A percentile compares a stretch with the other conserved stretches of the same genome.
These are phyloP conservation scores for Candidula unifasciata DNA, from an alignment of 2,888 invertebrate species.

Conservation along the genomic window DNA sequence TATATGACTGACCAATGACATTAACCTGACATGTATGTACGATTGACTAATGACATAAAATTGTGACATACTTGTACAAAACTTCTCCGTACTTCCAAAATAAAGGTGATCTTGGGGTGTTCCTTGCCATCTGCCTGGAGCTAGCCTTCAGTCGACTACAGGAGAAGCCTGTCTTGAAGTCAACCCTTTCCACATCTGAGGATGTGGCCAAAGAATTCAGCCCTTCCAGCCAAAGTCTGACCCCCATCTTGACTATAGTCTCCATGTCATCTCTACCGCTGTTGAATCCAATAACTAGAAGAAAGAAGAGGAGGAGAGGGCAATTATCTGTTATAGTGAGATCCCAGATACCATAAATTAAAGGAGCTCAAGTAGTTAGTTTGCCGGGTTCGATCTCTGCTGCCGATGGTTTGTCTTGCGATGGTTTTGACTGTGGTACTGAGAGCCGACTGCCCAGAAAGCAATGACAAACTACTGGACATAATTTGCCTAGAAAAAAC, in stretches of 20 bases:
- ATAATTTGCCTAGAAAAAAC: too few relatives aligned
- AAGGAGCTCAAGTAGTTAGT: too few relatives aligned
- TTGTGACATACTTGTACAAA: constrained; percentile 37
- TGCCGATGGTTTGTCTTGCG: too few relatives aligned
- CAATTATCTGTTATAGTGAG: neutral
- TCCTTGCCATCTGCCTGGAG: neutral
- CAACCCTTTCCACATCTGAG: constrained; percentile 25
- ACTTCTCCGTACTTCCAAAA: constrained; percentile 43
- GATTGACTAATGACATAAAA: neutral
- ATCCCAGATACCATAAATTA: neutral
- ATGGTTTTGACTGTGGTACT: too few relatives aligned
- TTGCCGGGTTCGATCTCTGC: too few relatives aligned
- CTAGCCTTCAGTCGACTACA: constrained; percentile 34
- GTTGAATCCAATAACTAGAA: constrained; percentile 47
- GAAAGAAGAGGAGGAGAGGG: neutral
- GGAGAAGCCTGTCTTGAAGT: constrained; percentile 53
- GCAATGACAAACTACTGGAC: too few relatives aligned
- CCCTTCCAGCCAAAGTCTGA: constrained; percentile 49
- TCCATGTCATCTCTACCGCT: constrained; percentile 39
- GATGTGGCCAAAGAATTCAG: constrained; percentile 48
- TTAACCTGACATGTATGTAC: neutral
- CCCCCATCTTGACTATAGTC: constrained; percentile 35
- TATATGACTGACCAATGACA: too few relatives aligned
- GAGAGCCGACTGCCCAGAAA: too few relatives aligned
- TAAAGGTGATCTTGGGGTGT: neutral